Evolutionary conservation across 2,888 invertebrate genomes (phyloP).

Genomic region (Ceraclea dissimilis): DNA sequence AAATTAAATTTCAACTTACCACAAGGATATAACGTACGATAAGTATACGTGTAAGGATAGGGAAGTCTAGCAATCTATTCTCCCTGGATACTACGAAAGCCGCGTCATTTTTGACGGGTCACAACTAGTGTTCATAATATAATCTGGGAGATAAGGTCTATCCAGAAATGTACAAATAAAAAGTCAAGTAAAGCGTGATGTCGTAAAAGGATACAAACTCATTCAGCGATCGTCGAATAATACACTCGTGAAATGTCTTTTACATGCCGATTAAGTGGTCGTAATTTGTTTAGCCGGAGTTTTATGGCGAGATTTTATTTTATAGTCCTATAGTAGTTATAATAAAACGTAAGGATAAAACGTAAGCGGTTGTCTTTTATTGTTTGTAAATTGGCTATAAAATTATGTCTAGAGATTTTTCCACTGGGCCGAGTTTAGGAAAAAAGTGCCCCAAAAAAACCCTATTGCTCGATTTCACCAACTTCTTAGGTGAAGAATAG

Average conservation of each 20-base stretch:
- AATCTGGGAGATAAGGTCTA: conserved; percentile 46
- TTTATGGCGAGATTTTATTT: no score
- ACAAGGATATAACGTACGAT: no score
- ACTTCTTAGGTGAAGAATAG: no score
- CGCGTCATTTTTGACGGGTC: no score
- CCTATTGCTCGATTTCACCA: no score
- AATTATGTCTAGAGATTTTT: conserved; percentile 36
- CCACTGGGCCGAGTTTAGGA: conserved; percentile 3
- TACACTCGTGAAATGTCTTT: neutral
- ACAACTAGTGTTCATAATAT: no score
- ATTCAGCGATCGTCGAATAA: neutral
- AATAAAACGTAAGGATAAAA: conserved; percentile 8
- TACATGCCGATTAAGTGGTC: conserved; percentile 4
- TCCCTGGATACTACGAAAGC: no score
- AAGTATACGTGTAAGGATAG: no score
- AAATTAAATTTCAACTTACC: no score
- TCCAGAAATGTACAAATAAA: conserved; percentile 33
- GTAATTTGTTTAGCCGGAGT: neutral
- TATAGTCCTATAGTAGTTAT: neutral
- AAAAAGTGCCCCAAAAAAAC: no score
- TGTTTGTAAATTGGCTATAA: conserved; percentile 54
- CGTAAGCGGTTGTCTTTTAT: conserved; percentile 43
- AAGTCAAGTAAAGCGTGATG: conserved; percentile 35
- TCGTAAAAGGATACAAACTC: neutral
- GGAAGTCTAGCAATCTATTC: no score